Base-by-base conservation (phyloP, 2,113 vertebrate species). In the Morone chrysops region DNA sequence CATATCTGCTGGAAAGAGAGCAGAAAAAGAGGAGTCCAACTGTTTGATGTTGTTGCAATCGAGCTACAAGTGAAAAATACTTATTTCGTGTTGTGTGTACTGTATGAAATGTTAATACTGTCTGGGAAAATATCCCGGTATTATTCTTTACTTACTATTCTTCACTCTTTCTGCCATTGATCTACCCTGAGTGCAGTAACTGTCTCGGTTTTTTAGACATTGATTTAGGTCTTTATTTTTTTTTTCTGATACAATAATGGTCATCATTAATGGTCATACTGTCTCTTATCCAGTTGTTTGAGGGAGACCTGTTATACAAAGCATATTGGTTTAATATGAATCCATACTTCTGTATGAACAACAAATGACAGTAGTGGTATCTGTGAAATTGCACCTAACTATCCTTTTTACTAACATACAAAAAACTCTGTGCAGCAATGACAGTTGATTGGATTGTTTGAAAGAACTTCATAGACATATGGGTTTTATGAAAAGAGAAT, bases 91-190 rank as follows among this genome's bases (percentile, higher is more conserved):
- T 31, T 6, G 25, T 31, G 13, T 59, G 65, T 47, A 47, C 45
- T 47, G 45, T 13, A 31, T 65, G 40, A 22, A 63, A 62, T 51
- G 65, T 48, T 48, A 36, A 70, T 72, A 12, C 41, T 40, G 4
- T 53, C 76, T 59, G 16, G 25, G 65, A 69, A 84, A 80, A 66
- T 18, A 63, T 47, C 63, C 6, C 43, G 57, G 18, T 41, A 63
- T 48, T 77, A 17, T 31, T 83, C 17, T 31, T 31, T 31, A 31
- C 31, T 31, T 31, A 31, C 31, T 31, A 31, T 31, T 31, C 31
- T 31, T 31, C 31, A 31, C 31, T 3, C 31, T 31, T 31, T 31
- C 31, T 31, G 5, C 14, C 70, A 50, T 0, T 40, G 7, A 18
- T 18, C 13, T 5, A 38, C 16, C 5, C 11, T n/a, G 25, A 14